A percentile compares a stretch with the other conserved stretches of the same genome.
phyloP scores from a whole-genome alignment of 2,888 invertebrate species.

The Diloba caeruleocephala region DNA sequence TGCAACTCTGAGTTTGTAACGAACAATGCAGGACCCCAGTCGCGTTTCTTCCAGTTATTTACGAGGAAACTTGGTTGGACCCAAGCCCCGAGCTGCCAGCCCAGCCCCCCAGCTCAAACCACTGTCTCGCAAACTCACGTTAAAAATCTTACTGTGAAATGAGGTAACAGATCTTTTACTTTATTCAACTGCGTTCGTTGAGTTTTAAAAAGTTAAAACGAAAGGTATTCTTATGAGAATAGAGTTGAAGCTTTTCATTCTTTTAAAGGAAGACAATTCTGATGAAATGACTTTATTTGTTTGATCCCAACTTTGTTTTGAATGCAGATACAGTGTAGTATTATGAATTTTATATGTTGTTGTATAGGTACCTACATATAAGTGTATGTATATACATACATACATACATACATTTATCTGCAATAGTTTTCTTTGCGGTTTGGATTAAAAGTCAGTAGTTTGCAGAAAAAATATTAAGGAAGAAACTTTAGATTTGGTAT shows the following conservation, averaged over 20 bases:
- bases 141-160: constrained; percentile 56
- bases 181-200: constrained; percentile 47
- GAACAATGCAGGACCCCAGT: constrained; percentile 41
- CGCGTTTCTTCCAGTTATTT: constrained; percentile 47
- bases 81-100: constrained; percentile 16
- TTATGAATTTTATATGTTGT: constrained; percentile 18
- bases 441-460: too few species aligned
- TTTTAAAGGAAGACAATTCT: constrained; percentile 49
- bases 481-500: too few species aligned
- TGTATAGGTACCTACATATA: too few species aligned
- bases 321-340: constrained; percentile 6
- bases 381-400: too few species aligned
- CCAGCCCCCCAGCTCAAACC: constrained; percentile 19
- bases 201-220: constrained; percentile 54
- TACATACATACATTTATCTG: too few species aligned
- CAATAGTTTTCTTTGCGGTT: too few species aligned
- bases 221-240: constrained; percentile 41
- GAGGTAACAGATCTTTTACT: constrained; percentile 54
- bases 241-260: constrained; percentile 37
- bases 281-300: constrained; percentile 41
- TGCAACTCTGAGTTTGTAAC: constrained; percentile 46
- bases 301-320: constrained; percentile 30
- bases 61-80: constrained; percentile 51
- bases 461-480: too few species aligned
- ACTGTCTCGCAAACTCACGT: constrained; percentile 38